Percentiles rank a stretch among this genome's conserved stretches.
Conservation (phyloP, 2,797 vertebrate species). For the Pseudochirops cupreus region DNA sequence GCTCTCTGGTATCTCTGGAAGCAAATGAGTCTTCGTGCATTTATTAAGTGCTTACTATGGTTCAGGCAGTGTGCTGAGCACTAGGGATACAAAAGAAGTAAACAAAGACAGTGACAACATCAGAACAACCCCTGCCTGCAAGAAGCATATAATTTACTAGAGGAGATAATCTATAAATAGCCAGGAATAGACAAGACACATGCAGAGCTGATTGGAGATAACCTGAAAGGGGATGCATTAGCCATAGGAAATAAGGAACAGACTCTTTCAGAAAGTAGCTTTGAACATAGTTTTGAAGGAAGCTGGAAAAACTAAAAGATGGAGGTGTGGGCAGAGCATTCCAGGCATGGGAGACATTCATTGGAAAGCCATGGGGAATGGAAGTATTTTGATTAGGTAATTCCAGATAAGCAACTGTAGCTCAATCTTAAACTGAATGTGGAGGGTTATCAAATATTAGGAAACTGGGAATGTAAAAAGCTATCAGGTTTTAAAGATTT, state of each 20-base stretch:
- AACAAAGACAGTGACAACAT: neutral
- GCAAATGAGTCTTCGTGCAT: neutral
- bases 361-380: neutral
- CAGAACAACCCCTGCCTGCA: neutral
- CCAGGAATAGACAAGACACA: neutral
- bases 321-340: neutral
- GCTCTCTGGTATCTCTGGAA: neutral
- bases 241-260: neutral
- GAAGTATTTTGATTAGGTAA: neutral
- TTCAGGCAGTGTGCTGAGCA: neutral
- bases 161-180: neutral
- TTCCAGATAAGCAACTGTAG: neutral
- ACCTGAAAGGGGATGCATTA: neutral
- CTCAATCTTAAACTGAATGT: neutral
- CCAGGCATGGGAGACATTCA: neutral
- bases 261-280: neutral
- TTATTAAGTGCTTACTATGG: neutral
- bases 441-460: neutral
- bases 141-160: neutral
- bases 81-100: neutral
- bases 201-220: neutral
- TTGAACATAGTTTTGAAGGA: neutral
- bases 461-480: neutral
- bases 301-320: neutral
- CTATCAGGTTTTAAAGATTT: neutral